Evolutionary conservation across 2,797 vertebrate species (phyloP), one percentile per base, ranked within the genome.

Genomic region (Spinibarbus caldwelli): DNA sequence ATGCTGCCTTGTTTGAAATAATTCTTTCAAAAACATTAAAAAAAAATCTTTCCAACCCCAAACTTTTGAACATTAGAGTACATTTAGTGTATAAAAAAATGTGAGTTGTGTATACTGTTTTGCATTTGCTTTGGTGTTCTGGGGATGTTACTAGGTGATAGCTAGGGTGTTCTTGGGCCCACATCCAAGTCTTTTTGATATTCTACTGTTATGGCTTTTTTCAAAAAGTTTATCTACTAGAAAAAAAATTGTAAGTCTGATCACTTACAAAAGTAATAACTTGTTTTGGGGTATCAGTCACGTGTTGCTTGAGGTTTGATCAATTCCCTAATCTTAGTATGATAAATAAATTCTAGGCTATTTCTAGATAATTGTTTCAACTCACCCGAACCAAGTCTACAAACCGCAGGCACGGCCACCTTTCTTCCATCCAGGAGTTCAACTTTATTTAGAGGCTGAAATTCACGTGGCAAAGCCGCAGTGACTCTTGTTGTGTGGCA

Each of bases 401-500:
- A 9, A 66, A 64, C 76, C 17, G 5, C 57, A 85, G 62, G 72
- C 77, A 80, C 10, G 59, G 78, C 77, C 71, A 31, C 78, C 75
- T 80, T 59, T 80, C 76, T 77, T 62, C 49, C 67, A 78, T 59
- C 79, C 45, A 91, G 91, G 90, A 94, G 94, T 96, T 93, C 92
- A 94, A 95, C 96, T 97, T 96, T 96, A 96, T 97, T 95, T 96
- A 94, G 93, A 93, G 94, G 94, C 93, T 86, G 49, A 85, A 89
- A 72, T 73, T 62, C 70, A 67, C 52, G 38, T 52, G 79, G 10
- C 87, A 85, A 89, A 88, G 76, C 88, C 88, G 91, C 96, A 95
- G 95, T 94, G 94, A 92, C 95, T 94, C 95, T 95, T 97, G 96
- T 96, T 97, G 96, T 96, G 95, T 95, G 93, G 95, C 95, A 95